phyloP scores from a whole-genome alignment of 2,888 invertebrate genomes.

The Ochropleura plecta region DNA sequence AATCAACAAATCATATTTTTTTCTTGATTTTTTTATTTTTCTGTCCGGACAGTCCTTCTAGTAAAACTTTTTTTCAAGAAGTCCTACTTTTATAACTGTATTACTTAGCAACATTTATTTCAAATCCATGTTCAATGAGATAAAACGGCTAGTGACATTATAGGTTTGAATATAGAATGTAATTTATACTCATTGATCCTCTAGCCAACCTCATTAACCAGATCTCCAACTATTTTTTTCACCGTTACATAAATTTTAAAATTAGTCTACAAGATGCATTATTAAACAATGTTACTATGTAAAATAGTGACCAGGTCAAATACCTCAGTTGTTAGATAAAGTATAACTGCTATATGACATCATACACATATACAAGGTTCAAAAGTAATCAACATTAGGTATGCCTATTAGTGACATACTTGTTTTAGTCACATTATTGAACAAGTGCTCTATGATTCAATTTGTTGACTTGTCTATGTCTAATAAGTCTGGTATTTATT shows the following conservation, averaged over 20 bases:
- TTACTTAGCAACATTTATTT: not conserved
- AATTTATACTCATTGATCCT: not conserved
- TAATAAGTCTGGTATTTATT: not conserved
- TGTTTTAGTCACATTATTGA: slow-evolving; percentile 19
- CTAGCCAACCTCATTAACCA: not conserved
- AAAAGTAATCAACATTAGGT: slow-evolving; percentile 26
- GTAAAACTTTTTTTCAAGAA: not conserved
- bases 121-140: not conserved
- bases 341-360: slow-evolving; percentile 29
- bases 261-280: not conserved
- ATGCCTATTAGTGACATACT: slow-evolving; percentile 8
- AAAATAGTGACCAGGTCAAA: slow-evolving; percentile 4
- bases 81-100: not conserved
- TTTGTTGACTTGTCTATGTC: not conserved
- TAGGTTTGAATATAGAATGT: not conserved
- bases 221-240: not conserved
- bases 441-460: slow-evolving; percentile 23
- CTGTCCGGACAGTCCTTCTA: not conserved
- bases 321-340: slow-evolving; percentile 22
- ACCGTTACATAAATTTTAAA: not conserved
- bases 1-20: too few species aligned
- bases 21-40: not conserved
- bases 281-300: not conserved
- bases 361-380: slow-evolving; percentile 8
- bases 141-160: not conserved